A percentile compares a stretch with the other conserved stretches of the same genome.
Evolutionary conservation across 2,113 vertebrate genomes (phyloP).

Genomic region (Cryptoleucopteryx plumbea): DNA sequence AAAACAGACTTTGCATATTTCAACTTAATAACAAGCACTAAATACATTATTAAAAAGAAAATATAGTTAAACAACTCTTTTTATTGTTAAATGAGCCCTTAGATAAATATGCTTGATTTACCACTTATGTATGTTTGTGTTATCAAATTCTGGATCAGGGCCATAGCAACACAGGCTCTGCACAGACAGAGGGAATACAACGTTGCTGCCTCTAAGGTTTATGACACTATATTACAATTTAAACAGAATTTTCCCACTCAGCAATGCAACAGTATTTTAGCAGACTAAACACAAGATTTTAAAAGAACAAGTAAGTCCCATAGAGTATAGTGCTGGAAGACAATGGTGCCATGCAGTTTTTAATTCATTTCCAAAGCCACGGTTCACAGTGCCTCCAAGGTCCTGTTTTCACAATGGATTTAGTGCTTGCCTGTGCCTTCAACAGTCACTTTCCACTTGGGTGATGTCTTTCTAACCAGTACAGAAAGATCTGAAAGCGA

Average conservation of each 20-base stretch:
- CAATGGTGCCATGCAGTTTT: background rate
- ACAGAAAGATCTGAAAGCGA: background rate
- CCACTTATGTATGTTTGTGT: background rate
- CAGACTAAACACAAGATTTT: background rate
- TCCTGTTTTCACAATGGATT: background rate
- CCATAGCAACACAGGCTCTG: background rate
- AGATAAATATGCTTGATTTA: background rate
- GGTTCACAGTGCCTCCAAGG: background rate
- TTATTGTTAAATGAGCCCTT: background rate
- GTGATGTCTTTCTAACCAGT: background rate
- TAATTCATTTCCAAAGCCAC: background rate
- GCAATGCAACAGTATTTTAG: background rate
- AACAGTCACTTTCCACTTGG: background rate
- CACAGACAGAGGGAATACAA: background rate
- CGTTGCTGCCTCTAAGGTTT: background rate
- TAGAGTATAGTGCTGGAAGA: background rate
- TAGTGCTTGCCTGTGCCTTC: background rate
- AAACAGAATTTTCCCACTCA: background rate
- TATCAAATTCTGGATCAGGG: background rate
- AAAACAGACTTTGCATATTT: background rate
- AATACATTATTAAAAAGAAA: conserved; percentile 25
- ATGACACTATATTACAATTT: background rate
- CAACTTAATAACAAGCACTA: background rate
- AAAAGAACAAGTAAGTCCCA: background rate
- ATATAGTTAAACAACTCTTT: background rate